Evolutionary conservation across 2,113 vertebrate species (phyloP).

Genomic region (Dipodomys ordii): DNA sequence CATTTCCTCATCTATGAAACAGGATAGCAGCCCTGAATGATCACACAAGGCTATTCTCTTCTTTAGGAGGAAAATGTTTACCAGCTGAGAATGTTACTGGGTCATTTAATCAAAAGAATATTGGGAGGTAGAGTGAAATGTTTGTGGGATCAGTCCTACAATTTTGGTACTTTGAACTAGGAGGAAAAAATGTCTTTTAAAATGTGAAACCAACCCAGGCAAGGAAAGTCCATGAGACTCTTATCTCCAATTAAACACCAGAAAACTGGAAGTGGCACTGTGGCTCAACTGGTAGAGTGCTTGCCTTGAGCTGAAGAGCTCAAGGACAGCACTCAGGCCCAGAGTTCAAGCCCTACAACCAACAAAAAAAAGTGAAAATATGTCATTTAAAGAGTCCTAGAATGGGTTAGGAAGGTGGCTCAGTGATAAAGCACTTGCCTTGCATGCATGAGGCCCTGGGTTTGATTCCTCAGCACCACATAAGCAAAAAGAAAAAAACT

Average conservation of each 20-base stretch:
- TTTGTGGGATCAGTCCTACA: not conserved
- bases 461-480: no score
- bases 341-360: no score
- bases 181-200: not conserved
- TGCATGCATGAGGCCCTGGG: no score
- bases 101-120: slow-evolving; percentile 10
- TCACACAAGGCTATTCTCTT: not conserved
- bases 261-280: no score
- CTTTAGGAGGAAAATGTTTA: not conserved
- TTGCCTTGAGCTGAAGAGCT: no score
- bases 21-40: not conserved
- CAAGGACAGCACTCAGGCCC: no score
- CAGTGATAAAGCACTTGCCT: no score
- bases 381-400: slow-evolving; percentile 21
- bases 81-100: not conserved
- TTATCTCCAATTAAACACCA: no score
- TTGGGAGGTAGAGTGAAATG: not conserved
- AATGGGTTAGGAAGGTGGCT: not conserved
- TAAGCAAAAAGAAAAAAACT: no score
- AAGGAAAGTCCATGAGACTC: no score
- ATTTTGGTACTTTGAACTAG: slow-evolving; percentile 30
- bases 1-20: not conserved
- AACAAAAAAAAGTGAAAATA: not conserved
- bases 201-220: no score
- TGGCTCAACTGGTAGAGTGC: no score